Evolutionary conservation across 2,888 invertebrate genomes (phyloP).

Genomic region (Mesorhabditis sp.): DNA sequence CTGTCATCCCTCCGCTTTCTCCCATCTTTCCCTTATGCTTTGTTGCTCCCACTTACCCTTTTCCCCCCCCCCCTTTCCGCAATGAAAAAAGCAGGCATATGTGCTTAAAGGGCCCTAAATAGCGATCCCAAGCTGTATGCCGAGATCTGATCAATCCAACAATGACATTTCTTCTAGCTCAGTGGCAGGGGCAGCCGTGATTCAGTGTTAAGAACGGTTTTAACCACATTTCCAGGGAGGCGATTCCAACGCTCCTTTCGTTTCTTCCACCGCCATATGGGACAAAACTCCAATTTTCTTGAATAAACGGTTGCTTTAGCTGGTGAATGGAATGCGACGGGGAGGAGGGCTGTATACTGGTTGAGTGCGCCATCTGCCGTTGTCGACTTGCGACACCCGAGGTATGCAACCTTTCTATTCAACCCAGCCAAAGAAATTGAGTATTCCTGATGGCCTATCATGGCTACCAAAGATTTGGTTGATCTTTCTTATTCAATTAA

Average conservation of each 20-base stretch:
- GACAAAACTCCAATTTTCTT: no score
- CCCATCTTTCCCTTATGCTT: not conserved
- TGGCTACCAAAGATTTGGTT: no score
- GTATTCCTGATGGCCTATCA: no score
- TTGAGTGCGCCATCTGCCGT: not conserved
- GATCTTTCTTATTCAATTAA: no score
- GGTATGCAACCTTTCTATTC: not conserved
- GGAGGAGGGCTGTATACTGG: not conserved
- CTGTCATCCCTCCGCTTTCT: not conserved
- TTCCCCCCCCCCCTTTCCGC: not conserved
- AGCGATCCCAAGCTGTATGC: no score
- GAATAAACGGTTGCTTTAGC: not conserved
- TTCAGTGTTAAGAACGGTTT: no score
- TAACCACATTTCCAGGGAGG: not conserved
- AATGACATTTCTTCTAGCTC: not conserved
- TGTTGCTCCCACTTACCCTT: not conserved
- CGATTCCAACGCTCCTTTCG: not conserved
- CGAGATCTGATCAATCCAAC: no score
- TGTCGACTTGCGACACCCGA: not conserved
- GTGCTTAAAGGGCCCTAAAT: no score
- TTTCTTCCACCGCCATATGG: no score
- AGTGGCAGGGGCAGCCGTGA: not conserved
- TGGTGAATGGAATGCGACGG: not conserved
- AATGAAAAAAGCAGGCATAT: not conserved
- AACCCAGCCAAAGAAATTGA: no score